Base-by-base conservation (phyloP, 2,888 invertebrate genomes). In the Subacronicta megacephala region DNA sequence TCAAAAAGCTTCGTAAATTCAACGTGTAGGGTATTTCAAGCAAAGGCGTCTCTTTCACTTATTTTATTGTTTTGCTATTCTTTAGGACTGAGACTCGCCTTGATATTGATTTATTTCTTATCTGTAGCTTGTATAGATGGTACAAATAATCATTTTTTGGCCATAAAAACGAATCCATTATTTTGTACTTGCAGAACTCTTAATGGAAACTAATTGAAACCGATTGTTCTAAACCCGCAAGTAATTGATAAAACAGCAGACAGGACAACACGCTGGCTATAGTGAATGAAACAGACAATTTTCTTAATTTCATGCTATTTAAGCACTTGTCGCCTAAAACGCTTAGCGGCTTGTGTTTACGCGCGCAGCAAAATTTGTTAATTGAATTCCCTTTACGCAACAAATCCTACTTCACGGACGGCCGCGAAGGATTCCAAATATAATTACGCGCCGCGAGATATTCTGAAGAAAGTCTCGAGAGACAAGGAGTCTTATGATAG, bases 321-420 rank as follows among this genome's bases (percentile, higher is more conserved):
- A 68, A 55, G 43, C 52, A 51, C 61, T 67, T 59, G 58, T 43
- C 43, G 15, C 42, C 49, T 72, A 61, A 63, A 67, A 62, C 58
- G 60, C 57, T 66, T 60, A 66, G 49, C 52, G 51, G 45, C 58
- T 60, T 58, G 43, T 62, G 62, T 65, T 64, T 54, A 64, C 49
- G 55, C 55, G 12, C 72, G 59, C 54, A 64, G 53, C 56, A 52
- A 62, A 74, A 73, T 77, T 68, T 59, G 72, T 76, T 80, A 82
- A 83, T 84, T 82, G 78, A 81, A 82, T 82, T 82, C 60, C 66
- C 56, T 66, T 55, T 69, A 74, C 72, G 72, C 63, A 73, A 78
- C 73, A 72, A 78, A 78, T 82, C 58, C 64, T 61, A 57, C 72
- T 72, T 82, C 59, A 78, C 73, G 76, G 75, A 69, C 33, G 51